Conservation (phyloP, 1,140 invertebrate genomes). For the Heliconius hewitsoni region DNA sequence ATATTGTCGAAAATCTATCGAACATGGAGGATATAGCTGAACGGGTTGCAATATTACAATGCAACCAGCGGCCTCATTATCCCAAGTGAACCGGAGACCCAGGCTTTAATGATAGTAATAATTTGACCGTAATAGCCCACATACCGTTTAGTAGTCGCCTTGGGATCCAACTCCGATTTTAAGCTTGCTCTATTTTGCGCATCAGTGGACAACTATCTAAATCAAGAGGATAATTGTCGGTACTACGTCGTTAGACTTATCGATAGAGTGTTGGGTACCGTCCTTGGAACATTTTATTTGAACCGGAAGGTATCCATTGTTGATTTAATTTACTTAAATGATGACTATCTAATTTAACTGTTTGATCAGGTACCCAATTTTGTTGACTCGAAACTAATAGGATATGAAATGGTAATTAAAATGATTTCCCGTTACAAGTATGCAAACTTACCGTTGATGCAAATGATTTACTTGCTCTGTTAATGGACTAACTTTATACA, state of each 20-base stretch:
- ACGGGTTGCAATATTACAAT: slow-evolving; percentile 58
- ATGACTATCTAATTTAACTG: not conserved
- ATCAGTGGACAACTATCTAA: slow-evolving; percentile 70
- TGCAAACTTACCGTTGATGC: slow-evolving; percentile 58
- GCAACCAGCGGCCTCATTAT: slow-evolving; percentile 62
- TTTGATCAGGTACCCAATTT: not conserved
- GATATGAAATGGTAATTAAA: slow-evolving; percentile 56
- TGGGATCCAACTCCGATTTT: slow-evolving; percentile 71
- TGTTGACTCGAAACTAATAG: slow-evolving; percentile 17
- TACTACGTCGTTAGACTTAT: slow-evolving; percentile 56
- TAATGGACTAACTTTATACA: slow-evolving; percentile 73
- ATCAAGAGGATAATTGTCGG: slow-evolving; percentile 69
- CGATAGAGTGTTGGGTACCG: slow-evolving; percentile 40
- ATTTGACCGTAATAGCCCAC: slow-evolving; percentile 75
- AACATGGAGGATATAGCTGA: slow-evolving; percentile 20
- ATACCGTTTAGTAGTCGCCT: slow-evolving; percentile 70
- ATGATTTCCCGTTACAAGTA: slow-evolving; percentile 51
- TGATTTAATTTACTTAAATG: slow-evolving; percentile 16
- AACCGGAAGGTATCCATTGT: not conserved
- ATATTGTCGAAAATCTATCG: not conserved
- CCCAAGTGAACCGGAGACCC: slow-evolving; percentile 53
- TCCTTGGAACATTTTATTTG: slow-evolving; percentile 14
- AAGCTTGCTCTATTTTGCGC: slow-evolving; percentile 71
- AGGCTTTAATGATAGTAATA: slow-evolving; percentile 74
- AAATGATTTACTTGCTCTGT: slow-evolving; percentile 69